A percentile compares a stretch with the other conserved stretches of the same genome.
phyloP scores from a whole-genome alignment of 2,113 vertebrate species.

The Phrynosoma blainvillii region DNA sequence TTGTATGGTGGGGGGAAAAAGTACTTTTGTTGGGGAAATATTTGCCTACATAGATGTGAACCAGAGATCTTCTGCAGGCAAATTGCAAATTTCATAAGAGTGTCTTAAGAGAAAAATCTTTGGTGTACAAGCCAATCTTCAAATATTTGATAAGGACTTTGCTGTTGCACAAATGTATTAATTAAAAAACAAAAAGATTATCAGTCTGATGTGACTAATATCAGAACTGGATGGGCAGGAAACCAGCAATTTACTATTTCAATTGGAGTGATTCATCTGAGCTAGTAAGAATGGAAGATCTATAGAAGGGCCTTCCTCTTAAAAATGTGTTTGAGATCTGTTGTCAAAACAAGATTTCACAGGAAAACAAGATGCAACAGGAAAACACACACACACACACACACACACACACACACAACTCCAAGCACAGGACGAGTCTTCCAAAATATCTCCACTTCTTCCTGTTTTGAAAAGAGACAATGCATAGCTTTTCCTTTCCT shows the following conservation, averaged over 20 bases:
- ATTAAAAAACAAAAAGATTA: background rate
- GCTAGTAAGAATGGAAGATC: background rate
- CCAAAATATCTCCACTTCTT: background rate
- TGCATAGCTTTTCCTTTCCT: background rate
- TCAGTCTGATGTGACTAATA: background rate
- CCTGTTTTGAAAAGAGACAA: background rate
- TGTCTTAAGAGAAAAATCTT: background rate
- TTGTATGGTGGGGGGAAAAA: too few relatives aligned
- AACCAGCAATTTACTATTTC: background rate
- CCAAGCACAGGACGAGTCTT: background rate
- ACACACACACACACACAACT: background rate
- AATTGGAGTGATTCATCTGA: background rate
- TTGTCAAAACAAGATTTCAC: constrained; percentile 3
- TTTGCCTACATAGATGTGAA: too few relatives aligned
- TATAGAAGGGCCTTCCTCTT: background rate
- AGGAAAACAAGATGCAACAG: constrained; percentile 2
- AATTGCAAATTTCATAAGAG: background rate
- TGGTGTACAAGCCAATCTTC: too few relatives aligned
- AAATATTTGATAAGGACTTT: background rate
- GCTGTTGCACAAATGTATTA: background rate
- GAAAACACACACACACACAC: background rate
- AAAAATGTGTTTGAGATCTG: background rate
- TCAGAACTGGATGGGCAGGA: background rate
- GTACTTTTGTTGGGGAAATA: too few relatives aligned
- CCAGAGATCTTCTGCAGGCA: too few relatives aligned